These are phyloP conservation scores for Mycteria americana DNA, from an alignment of 2,797 vertebrate species.

Conservation along the genomic window DNA sequence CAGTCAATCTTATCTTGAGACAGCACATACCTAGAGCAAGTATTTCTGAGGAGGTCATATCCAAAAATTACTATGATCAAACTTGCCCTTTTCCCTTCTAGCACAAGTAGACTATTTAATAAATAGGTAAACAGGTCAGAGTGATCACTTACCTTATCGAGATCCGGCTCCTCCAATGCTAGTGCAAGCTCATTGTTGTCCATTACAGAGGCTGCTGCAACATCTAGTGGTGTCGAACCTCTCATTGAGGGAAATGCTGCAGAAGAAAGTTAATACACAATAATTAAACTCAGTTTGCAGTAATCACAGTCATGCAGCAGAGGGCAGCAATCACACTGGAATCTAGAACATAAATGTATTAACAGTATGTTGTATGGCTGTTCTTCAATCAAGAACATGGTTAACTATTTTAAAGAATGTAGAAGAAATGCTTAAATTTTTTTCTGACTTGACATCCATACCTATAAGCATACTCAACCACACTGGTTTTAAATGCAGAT, in stretches of 20 bases:
- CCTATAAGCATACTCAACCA: not conserved
- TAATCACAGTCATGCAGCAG: slow-evolving; percentile 22
- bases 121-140: not conserved
- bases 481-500: not conserved
- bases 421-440: not conserved
- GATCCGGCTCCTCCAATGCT: slow-evolving; percentile 93
- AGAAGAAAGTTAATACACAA: not conserved
- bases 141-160: slow-evolving; percentile 85
- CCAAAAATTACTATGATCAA: not conserved
- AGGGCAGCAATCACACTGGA: slow-evolving; percentile 65
- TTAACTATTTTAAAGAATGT: not conserved
- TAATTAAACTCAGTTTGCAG: slow-evolving; percentile 1
- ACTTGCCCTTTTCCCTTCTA: not conserved
- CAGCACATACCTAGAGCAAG: not conserved
- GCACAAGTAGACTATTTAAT: not conserved
- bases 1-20: not conserved
- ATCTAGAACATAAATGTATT: not conserved
- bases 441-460: not conserved
- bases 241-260: slow-evolving; percentile 96
- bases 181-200: slow-evolving; percentile 97
- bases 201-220: slow-evolving; percentile 98
- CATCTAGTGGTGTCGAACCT: slow-evolving; percentile 95
- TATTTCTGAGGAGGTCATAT: not conserved
- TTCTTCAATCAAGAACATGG: not conserved
- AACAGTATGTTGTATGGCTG: fast-evolving